phyloP scores from a whole-genome alignment of 2,888 invertebrate genomes.

The Epirrita christyi region DNA sequence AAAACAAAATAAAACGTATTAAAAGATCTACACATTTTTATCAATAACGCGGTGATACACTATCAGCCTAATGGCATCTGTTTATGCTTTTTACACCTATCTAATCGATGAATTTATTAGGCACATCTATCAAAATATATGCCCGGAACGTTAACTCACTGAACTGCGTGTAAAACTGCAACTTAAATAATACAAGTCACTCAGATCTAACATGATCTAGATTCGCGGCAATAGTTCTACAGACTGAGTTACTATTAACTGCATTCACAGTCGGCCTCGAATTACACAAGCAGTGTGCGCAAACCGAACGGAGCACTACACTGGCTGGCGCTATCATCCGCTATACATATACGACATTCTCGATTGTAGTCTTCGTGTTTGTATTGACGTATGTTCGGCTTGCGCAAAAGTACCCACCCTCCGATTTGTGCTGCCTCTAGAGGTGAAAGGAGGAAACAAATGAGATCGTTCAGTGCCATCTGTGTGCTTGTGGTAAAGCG shows the following conservation, averaged over 20 bases:
- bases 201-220: slow-evolving; percentile 63
- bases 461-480: slow-evolving; percentile 45
- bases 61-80: slow-evolving; percentile 54
- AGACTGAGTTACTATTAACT: slow-evolving; percentile 60
- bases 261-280: slow-evolving; percentile 70
- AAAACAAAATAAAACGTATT: slow-evolving; percentile 43
- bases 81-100: slow-evolving; percentile 51
- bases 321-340: slow-evolving; percentile 69
- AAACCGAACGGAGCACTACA: slow-evolving; percentile 66
- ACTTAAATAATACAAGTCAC: slow-evolving; percentile 51
- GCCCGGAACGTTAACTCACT: slow-evolving; percentile 57
- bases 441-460: slow-evolving; percentile 33
- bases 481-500: slow-evolving; percentile 17
- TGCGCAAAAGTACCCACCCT: slow-evolving; percentile 59
- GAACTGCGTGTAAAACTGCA: slow-evolving; percentile 44
- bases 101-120: slow-evolving; percentile 56
- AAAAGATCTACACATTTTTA: slow-evolving; percentile 65
- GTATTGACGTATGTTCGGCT: slow-evolving; percentile 76
- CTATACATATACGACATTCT: slow-evolving; percentile 67
- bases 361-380: slow-evolving; percentile 71
- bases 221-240: slow-evolving; percentile 60
- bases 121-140: slow-evolving; percentile 42
- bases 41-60: slow-evolving; percentile 51
- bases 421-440: slow-evolving; percentile 48
- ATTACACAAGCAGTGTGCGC: slow-evolving; percentile 72